Evolutionary conservation across 1,140 invertebrate species (phyloP).

Genomic region (Drosophila kepulauana): DNA sequence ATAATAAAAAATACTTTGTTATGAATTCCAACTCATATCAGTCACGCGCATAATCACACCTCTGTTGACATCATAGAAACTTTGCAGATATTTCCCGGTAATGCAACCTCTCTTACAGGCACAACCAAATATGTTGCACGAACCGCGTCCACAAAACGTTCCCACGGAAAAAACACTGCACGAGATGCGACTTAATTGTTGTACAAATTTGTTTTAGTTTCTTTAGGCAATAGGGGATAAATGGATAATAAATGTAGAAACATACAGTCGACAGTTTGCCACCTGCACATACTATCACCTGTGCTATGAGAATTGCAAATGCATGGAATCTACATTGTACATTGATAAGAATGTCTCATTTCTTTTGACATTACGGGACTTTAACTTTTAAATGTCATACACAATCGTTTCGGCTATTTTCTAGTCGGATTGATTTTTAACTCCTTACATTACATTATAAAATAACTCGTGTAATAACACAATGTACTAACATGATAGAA

Average conservation of each 20-base stretch:
- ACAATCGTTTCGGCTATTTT: too few relatives aligned
- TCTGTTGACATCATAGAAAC: constrained; percentile 2
- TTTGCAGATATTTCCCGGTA: constrained; percentile 8
- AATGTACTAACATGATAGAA: too few relatives aligned
- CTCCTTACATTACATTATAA: too few relatives aligned
- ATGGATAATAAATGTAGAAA: not conserved
- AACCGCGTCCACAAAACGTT: constrained; percentile 27
- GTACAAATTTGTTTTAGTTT: constrained; percentile 29
- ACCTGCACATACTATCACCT: not conserved
- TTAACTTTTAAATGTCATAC: too few relatives aligned
- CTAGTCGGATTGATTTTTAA: too few relatives aligned
- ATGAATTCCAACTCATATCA: not conserved
- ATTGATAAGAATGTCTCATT: too few relatives aligned
- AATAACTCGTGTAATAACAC: too few relatives aligned
- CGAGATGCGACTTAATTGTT: constrained; percentile 18
- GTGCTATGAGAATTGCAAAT: not conserved
- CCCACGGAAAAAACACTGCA: constrained; percentile 18
- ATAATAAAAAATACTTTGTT: too few relatives aligned
- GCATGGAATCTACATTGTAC: not conserved
- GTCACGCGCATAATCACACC: not conserved
- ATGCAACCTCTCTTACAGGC: constrained; percentile 20
- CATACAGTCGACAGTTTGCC: not conserved
- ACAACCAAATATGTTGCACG: constrained; percentile 33
- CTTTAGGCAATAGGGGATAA: constrained; percentile 19
- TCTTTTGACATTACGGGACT: too few relatives aligned